Percentiles rank a stretch among this genome's conserved stretches.
phyloP scores from a whole-genome alignment of 2,113 vertebrate genomes.

The Phoenicopterus ruber region DNA sequence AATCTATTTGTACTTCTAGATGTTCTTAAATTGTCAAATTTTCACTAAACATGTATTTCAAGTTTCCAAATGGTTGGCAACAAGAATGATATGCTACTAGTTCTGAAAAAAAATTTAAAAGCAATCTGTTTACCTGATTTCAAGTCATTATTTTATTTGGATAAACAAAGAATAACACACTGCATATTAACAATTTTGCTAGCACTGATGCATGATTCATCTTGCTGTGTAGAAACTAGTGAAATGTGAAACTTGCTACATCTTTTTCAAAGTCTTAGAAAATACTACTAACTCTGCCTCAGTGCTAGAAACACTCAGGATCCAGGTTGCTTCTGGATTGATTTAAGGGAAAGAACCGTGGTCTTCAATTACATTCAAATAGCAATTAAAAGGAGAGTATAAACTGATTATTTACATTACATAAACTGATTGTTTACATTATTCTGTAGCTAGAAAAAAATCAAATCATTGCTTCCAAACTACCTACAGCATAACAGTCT shows the following conservation, averaged over 20 bases:
- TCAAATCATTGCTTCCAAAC: not conserved
- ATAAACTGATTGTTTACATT: not conserved
- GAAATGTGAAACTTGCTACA: not conserved
- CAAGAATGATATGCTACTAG: not conserved
- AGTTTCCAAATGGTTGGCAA: not conserved
- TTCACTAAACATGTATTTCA: not conserved
- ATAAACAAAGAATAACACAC: not conserved
- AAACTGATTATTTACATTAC: not conserved
- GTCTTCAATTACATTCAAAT: not conserved
- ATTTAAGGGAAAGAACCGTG: not conserved
- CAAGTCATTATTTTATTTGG: not conserved
- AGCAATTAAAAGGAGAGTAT: not conserved
- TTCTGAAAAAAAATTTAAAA: not conserved
- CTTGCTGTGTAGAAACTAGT: not conserved
- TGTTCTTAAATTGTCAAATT: not conserved
- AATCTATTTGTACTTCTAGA: not conserved
- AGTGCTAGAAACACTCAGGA: not conserved
- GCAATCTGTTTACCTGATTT: not conserved
- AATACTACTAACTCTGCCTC: not conserved
- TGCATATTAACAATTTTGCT: not conserved
- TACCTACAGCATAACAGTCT: not conserved
- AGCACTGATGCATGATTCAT: not conserved
- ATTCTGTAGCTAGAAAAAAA: not conserved
- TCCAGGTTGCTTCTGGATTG: not conserved
- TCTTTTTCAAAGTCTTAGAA: not conserved